A percentile compares a stretch with the other conserved stretches of the same genome.
These are phyloP conservation scores for Catocala sponsa DNA, from an alignment of 2,888 invertebrate genomes.

Conservation along the genomic window DNA sequence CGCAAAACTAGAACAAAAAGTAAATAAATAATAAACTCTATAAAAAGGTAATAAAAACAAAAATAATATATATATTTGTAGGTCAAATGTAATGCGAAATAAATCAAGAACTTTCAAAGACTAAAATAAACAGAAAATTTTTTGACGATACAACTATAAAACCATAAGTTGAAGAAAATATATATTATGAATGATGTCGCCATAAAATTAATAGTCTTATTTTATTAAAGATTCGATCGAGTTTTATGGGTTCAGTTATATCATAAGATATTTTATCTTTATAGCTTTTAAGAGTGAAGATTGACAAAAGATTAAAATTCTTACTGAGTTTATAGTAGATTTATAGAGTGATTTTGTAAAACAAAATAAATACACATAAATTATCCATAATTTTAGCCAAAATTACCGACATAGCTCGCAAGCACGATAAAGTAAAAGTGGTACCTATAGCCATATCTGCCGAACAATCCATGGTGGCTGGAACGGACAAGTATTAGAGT, in stretches of 20 bases:
- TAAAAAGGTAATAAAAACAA: slow-evolving; percentile 12
- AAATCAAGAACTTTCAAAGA: slow-evolving; percentile 11
- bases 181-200: slow-evolving; percentile 23
- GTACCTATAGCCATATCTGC: too few relatives aligned
- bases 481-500: too few relatives aligned
- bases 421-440: too few relatives aligned
- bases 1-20: slow-evolving; percentile 11
- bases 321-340: not conserved
- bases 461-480: too few relatives aligned
- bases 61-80: slow-evolving; percentile 6
- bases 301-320: slow-evolving; percentile 18
- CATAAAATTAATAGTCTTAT: slow-evolving; percentile 36
- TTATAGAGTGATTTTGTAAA: too few relatives aligned
- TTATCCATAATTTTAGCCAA: too few relatives aligned
- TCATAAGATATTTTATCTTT: slow-evolving; percentile 31
- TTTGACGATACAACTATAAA: not conserved
- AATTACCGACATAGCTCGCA: too few relatives aligned
- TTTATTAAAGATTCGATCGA: slow-evolving; percentile 33
- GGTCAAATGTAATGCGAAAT: slow-evolving; percentile 14
- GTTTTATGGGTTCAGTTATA: slow-evolving; percentile 36
- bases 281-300: slow-evolving; percentile 20
- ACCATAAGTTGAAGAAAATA: slow-evolving; percentile 23
- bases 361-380: too few relatives aligned
- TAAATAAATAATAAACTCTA: slow-evolving; percentile 11
- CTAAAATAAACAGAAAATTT: slow-evolving; percentile 6